Evolutionary conservation across 1,140 invertebrate species (phyloP), one percentile per base, ranked within the genome.

Genomic region (Diplogasteroides magnus): DNA sequence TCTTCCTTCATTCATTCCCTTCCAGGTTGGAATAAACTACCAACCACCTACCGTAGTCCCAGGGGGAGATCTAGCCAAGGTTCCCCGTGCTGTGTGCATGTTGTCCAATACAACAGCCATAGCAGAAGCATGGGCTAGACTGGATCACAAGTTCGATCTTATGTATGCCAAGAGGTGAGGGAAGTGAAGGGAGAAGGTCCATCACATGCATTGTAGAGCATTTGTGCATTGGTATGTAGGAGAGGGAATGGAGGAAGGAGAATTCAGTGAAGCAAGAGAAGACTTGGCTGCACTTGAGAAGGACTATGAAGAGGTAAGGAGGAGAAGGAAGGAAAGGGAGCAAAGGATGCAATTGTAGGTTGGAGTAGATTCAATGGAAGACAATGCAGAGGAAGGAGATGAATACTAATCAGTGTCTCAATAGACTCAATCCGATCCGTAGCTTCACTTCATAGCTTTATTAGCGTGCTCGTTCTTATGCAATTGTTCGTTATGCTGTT

Each of bases 31-130:
- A 69, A 86, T 90, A 69, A 91, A 91, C 86, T 90, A 92, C 83
- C 91, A 92, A 83, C 90, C 90, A 56, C 90, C 90, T 14, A 91
- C 90, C 73, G 90, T 90, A 29, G 90, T 92, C 63, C 90, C 90
- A 56, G 90, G 90, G 23, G 90, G 90, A 59, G 91, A 92, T 84
- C 84, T 92, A 75, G 91, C 91, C 31, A 91, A 91, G 83, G 90
- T 91, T 3, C 89, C 90, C 82, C 86, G 90, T 71, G 91, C 91
- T 3, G 90, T 92, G 2, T 92, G 91, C 83, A 91, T 92, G 90
- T 84, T 90, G 64, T 88, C 88, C 81, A 90, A 90, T 83, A 91
- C 89, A 23, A 91, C 90, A 0, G 89, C 90, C 31, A 88, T 92
- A 61, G 90, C 90, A 14, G 91, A 94, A 80, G 86, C 87, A 1